Evolutionary conservation across 2,797 vertebrate genomes (phyloP).

Genomic region (Varecia variegata): DNA sequence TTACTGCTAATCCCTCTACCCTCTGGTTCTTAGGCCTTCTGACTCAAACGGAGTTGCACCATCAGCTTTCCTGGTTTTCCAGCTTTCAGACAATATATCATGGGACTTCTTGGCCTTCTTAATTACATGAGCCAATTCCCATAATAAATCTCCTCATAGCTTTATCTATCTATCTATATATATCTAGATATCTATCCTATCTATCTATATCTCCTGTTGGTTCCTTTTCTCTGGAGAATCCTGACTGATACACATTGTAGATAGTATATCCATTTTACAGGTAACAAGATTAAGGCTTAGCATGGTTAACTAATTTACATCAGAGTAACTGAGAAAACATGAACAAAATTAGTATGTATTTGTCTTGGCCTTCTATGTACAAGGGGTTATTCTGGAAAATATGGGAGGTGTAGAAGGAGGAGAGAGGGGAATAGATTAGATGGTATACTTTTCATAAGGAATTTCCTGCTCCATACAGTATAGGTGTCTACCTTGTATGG

Average conservation of each 20-base stretch:
- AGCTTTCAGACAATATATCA: background rate
- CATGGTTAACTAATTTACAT: background rate
- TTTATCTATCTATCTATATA: too few relatives aligned
- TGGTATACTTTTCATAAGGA: background rate
- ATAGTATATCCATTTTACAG: background rate
- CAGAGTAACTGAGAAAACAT: background rate
- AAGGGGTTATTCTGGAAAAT: background rate
- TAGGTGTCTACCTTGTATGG: background rate
- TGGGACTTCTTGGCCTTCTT: too few relatives aligned
- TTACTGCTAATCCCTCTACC: background rate
- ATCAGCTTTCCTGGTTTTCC: background rate
- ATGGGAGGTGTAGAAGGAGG: background rate
- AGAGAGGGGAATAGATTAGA: background rate
- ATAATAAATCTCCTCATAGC: background rate
- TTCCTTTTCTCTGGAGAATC: background rate
- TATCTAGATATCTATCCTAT: too few relatives aligned
- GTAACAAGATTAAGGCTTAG: background rate
- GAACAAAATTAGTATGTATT: background rate
- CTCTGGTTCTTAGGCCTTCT: background rate
- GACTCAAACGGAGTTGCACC: background rate
- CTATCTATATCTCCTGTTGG: background rate
- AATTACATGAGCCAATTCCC: background rate
- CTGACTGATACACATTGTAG: background rate
- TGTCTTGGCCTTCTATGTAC: background rate
- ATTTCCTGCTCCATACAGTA: background rate